Base-by-base conservation (phyloP, 1,140 invertebrate genomes). In the Caerostris extrusa region DNA sequence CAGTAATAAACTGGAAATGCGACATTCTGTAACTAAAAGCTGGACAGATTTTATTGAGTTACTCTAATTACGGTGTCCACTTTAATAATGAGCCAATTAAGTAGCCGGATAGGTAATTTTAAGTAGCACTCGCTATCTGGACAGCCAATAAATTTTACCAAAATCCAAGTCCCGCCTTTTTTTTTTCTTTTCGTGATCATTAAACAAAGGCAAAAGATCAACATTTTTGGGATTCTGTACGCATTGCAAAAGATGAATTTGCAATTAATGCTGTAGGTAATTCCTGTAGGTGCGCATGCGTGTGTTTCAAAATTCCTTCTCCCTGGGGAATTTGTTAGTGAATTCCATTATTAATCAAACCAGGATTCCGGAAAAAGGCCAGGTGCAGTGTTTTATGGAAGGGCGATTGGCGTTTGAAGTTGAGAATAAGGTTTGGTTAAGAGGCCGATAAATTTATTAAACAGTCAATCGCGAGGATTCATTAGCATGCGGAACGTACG, bases 61-160 rank as follows among this genome's bases (percentile, higher is more conserved):
- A 83, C 55, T 83, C 82, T 83, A 83, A 83, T 83, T 83, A 83
- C 82, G 82, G 17, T 14, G 53, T 14, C 55, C 7, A 83, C 53
- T 83, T 83, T 83, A 83, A 83, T 83, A 83, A 55, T 55, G 6
- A 56, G 82, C 82, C 82, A 83, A 83, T 83, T 83, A 83, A 83
- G 82, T 19, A 19, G 82, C 82, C 0, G 5, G 82, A n/a, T 83
- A 58, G 55, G 55, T 58, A 83, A 83, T 83, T 83, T 83, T 10
- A 19, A 83, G 82, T 5, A 7, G 17, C 8, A 50, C 71, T 12
- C 71, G 34, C 71, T 77, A 77, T 77, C 71, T 50, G 50, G 8
- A 5, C 34, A 12, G 34, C 71, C 71, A 77, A 77, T 77, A 77
- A 77, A 77, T 77, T 34, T 77, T 77, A 77, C 71, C 8, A 53